Evolutionary conservation across 2,888 invertebrate species (phyloP), one percentile per base, ranked within the genome.

Genomic region (Tridacna gigas): DNA sequence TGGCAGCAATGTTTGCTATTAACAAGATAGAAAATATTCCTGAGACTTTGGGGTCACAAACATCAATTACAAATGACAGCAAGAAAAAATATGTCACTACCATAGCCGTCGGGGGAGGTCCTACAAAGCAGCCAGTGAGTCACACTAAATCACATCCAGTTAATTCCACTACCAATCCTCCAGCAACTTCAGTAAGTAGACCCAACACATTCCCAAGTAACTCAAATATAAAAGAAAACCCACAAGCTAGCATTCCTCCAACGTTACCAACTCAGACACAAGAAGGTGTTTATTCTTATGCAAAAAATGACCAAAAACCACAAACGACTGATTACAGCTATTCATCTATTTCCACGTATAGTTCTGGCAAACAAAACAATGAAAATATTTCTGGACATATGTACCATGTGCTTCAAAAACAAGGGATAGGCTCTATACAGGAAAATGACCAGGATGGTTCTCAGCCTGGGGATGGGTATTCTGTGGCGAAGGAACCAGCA

Each of bases 1-100:
- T 48, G 25, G 67, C 63, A 9, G 63, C 63, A 20, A 28, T 61
- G 22, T 83, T 74, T 61, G 61, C 66, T 26, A 74, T 83, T 7
- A 81, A 81, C 22, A 76, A 74, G 25, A 83, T 81, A 28, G 77
- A 77, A 45, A 82, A 86, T 51, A 83, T 86, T 63, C 86, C 83
- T 20, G 48, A 37, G 61, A 51, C 28, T 15, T 7, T 48, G 18
- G 26, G 18, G 37, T 47, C 61, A 61, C 60, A 74, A 15, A 12
- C 45, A 74, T 60, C 61, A 18, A 15, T 37, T 15, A 45, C 37
- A n/a, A 61, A 22, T 37, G 71, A 71, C 13, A 51, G 63, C 22
- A 80, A 80, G 47, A 63, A 51, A 37, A 83, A 74, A 28, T 60
- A 74, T 78, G 78, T 77, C 15, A 85, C 82, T 22, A 71, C 77